These are phyloP conservation scores for Megaleporinus macrocephalus DNA, from an alignment of 2,113 vertebrate genomes.

Conservation along the genomic window DNA sequence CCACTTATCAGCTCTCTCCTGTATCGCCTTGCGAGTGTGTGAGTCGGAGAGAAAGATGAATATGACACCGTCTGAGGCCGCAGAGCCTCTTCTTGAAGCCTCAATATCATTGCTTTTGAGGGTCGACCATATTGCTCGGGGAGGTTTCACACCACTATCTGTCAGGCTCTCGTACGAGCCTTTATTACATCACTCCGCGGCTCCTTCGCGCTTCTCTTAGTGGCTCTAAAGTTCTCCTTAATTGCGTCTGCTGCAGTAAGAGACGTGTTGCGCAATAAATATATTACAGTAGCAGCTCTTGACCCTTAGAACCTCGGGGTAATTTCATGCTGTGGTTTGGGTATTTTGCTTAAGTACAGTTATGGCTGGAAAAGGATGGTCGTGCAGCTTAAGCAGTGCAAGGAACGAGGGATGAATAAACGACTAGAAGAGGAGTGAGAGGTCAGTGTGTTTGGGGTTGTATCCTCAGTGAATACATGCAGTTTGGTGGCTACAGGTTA, in stretches of 20 bases:
- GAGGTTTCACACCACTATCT: conserved; percentile 13
- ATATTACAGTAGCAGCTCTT: too few species aligned
- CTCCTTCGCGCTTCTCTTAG: neutral
- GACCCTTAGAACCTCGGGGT: too few species aligned
- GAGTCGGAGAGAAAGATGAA: neutral
- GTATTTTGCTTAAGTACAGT: too few species aligned
- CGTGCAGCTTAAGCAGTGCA: too few species aligned
- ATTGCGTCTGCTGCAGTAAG: neutral
- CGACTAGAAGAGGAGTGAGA: too few species aligned
- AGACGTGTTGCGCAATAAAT: neutral
- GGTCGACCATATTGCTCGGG: conserved; percentile 8
- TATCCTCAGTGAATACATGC: too few species aligned
- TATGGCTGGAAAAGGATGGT: too few species aligned
- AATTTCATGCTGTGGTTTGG: too few species aligned
- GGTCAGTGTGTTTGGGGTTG: too few species aligned
- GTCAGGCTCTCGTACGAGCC: neutral
- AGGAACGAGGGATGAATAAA: too few species aligned
- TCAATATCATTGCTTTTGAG: neutral
- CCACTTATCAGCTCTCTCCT: neutral
- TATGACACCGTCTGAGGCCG: neutral
- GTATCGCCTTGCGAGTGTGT: neutral
- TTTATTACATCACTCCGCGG: conserved; percentile 8
- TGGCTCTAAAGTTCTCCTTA: neutral
- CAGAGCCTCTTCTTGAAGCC: neutral
- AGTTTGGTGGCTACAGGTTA: too few species aligned